These are phyloP conservation scores for Onchidella celtica DNA, from an alignment of 2,888 invertebrate species.

Conservation along the genomic window DNA sequence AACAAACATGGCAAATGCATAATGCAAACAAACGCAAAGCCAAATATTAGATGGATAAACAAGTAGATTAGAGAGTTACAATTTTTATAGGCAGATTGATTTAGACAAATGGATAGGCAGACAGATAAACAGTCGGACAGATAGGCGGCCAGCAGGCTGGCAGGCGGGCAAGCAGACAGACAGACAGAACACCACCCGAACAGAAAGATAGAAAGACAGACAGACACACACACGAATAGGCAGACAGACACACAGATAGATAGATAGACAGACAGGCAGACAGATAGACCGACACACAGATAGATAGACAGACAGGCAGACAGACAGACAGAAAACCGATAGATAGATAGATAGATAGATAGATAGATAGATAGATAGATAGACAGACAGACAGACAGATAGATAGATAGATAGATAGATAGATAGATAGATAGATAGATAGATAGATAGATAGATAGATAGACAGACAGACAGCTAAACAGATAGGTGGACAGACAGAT, in stretches of 20 bases:
- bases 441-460: conserved; percentile 15
- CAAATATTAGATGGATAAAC: too few species aligned
- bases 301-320: conserved; percentile 28
- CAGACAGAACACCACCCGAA: too few species aligned
- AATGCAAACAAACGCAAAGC: too few species aligned
- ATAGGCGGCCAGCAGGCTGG: background rate
- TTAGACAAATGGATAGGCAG: background rate
- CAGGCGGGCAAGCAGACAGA: background rate
- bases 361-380: conserved; percentile 7
- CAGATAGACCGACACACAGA: conserved; percentile 1
- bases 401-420: conserved; percentile 35
- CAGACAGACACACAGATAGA: too few species aligned
- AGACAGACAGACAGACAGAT: conserved; percentile 17
- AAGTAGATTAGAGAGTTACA: too few species aligned
- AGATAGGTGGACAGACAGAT: too few species aligned
- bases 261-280: background rate
- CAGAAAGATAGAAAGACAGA: conserved; percentile 36
- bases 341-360: background rate
- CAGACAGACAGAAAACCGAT: conserved; percentile 25
- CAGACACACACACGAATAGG: too few species aligned
- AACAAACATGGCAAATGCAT: too few species aligned
- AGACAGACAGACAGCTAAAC: conserved; percentile 10
- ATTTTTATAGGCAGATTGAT: too few species aligned
- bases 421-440: background rate
- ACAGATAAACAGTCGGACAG: conserved; percentile 22